Conservation (phyloP, 2,888 invertebrate genomes). For the Ashinkailepas kermadecensis region DNA sequence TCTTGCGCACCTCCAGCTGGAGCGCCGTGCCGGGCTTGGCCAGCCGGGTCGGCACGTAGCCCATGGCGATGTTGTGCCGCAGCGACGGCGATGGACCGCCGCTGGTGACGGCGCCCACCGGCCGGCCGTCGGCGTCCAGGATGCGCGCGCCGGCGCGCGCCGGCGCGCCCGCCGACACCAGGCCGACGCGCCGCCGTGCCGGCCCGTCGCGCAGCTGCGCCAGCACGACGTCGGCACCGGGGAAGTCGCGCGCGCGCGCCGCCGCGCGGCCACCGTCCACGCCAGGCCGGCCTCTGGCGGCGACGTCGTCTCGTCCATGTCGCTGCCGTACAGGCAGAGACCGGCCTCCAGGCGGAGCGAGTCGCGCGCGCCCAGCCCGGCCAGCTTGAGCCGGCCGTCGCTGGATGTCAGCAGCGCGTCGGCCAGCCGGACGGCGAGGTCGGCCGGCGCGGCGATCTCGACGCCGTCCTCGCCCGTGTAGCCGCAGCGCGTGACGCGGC, state of each 20-base stretch:
- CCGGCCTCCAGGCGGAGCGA: slow-evolving; percentile 93
- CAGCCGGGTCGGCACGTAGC: slow-evolving; percentile 64
- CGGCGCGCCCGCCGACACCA: slow-evolving; percentile 72
- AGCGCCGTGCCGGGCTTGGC: slow-evolving; percentile 64
- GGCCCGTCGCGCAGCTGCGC: slow-evolving; percentile 71
- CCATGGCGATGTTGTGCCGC: slow-evolving; percentile 82
- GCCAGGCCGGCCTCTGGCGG: slow-evolving; percentile 84
- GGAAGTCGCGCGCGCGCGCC: slow-evolving; percentile 69
- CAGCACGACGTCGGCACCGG: slow-evolving; percentile 72
- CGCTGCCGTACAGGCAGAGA: slow-evolving; percentile 90
- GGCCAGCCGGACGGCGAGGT: slow-evolving; percentile 56
- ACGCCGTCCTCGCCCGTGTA: slow-evolving; percentile 99
- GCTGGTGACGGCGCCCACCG: slow-evolving; percentile 79
- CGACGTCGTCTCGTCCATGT: slow-evolving; percentile 78
- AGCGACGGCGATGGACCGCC: slow-evolving; percentile 92
- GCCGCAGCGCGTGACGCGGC: slow-evolving; percentile 63
- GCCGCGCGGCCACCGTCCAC: slow-evolving; percentile 65
- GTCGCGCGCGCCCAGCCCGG: slow-evolving; percentile 90
- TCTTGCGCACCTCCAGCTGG: slow-evolving; percentile 70
- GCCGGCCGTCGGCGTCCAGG: slow-evolving; percentile 44
- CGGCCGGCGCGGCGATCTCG: slow-evolving; percentile 78
- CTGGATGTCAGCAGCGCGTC: slow-evolving; percentile 58
- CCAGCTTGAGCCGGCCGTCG: slow-evolving; percentile 62
- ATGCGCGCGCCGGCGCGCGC: slow-evolving; percentile 67
- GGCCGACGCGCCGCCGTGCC: slow-evolving; percentile 63